Percentiles rank a stretch among this genome's conserved stretches.
Conservation (phyloP, 2,113 vertebrate species). For the Tor tambroides region DNA sequence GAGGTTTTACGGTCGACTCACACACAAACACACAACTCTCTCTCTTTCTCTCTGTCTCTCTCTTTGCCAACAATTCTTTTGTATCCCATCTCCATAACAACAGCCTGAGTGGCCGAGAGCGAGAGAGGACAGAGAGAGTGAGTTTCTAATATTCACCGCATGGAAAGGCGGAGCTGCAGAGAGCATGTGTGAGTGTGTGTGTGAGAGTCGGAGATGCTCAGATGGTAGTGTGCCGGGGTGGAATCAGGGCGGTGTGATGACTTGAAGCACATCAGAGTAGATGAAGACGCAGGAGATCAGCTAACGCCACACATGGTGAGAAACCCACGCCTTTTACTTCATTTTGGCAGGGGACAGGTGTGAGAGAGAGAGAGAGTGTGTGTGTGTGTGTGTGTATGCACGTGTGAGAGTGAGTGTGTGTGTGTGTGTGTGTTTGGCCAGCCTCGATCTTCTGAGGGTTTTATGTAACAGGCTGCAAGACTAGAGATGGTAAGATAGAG, state of each 20-base stretch:
- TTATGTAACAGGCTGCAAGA: constrained; percentile 53
- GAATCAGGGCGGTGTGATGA: constrained; percentile 46
- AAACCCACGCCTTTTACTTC: constrained; percentile 24
- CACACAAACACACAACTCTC: constrained; percentile 24
- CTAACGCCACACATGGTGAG: constrained; percentile 56
- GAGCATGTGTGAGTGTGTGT: constrained; percentile 28
- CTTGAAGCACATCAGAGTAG: constrained; percentile 42
- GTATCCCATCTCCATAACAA: constrained; percentile 83
- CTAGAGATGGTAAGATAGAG: neutral
- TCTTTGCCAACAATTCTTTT: constrained; percentile 67
- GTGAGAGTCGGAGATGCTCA: constrained; percentile 29
- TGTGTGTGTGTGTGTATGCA: constrained; percentile 33
- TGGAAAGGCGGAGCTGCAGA: constrained; percentile 57
- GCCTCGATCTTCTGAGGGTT: constrained; percentile 36
- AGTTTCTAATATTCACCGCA: constrained; percentile 64
- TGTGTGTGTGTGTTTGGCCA: constrained; percentile 10
- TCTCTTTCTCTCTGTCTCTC: constrained; percentile 35
- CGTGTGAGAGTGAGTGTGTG: too few relatives aligned
- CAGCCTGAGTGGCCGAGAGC: constrained; percentile 63
- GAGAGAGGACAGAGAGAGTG: constrained; percentile 58
- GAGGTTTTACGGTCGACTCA: constrained; percentile 49
- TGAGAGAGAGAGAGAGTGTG: neutral
- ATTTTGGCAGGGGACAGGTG: constrained; percentile 24
- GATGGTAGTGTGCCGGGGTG: constrained; percentile 40
- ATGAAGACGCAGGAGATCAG: constrained; percentile 25